Percentiles rank a stretch among this genome's conserved stretches.
Evolutionary conservation across 2,888 invertebrate species (phyloP).

Genomic region (Cordilura impudica): DNA sequence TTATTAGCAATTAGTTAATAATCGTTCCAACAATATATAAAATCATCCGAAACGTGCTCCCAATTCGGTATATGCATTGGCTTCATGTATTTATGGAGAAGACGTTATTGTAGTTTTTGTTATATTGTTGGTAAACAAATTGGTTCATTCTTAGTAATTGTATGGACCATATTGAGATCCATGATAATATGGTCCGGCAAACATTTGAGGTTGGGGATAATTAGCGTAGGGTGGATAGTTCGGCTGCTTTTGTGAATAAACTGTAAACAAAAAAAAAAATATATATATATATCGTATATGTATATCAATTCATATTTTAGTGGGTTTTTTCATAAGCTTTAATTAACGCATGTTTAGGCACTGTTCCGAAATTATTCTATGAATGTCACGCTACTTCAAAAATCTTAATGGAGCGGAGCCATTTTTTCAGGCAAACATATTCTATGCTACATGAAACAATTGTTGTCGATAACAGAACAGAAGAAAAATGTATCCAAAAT

Average conservation of each 20-base stretch:
- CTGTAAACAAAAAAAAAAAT: constrained; percentile 79
- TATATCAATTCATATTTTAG: not conserved
- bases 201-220: constrained; percentile 89
- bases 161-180: constrained; percentile 95
- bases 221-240: constrained; percentile 89
- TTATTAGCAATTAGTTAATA: not conserved
- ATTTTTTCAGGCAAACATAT: too few species aligned
- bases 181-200: constrained; percentile 93
- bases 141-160: constrained; percentile 84
- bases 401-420: too few species aligned
- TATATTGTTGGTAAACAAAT: constrained; percentile 22
- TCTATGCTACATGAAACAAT: too few species aligned
- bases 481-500: too few species aligned
- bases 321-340: not conserved
- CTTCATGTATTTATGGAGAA: not conserved
- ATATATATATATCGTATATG: not conserved
- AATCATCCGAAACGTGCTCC: not conserved
- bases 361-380: too few species aligned
- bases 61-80: not conserved
- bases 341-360: too few species aligned
- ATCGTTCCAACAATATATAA: constrained; percentile 4
- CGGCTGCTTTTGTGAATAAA: constrained; percentile 96
- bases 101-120: constrained; percentile 8
- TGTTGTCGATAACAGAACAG: too few species aligned
- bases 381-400: too few species aligned